Conservation (phyloP, 2,113 vertebrate genomes). For the Hemibagrus wyckioides region DNA sequence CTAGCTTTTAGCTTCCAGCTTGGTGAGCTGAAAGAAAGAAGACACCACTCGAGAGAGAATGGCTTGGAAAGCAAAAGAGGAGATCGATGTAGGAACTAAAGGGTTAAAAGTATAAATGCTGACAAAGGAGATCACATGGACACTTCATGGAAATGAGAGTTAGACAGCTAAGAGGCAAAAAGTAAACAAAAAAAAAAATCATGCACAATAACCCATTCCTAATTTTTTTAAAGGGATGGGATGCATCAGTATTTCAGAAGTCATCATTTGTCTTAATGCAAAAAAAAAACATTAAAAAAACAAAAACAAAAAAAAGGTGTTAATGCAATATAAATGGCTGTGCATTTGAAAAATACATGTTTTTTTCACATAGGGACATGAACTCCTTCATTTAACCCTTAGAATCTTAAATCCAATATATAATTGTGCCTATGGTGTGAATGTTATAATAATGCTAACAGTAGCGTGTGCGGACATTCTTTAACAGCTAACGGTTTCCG, state of each 20-base stretch:
- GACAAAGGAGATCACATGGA: conserved; percentile 29
- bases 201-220: conserved; percentile 52
- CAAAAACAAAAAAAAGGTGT: background rate
- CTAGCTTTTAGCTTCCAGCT: conserved; percentile 29
- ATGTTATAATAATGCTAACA: background rate
- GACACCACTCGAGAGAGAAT: conserved; percentile 36
- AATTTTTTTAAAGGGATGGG: conserved; percentile 34
- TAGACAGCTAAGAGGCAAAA: conserved; percentile 33
- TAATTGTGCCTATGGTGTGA: too few species aligned
- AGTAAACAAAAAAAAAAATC: background rate
- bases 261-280: conserved; percentile 5
- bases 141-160: conserved; percentile 44
- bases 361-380: background rate
- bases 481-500: too few species aligned
- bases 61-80: conserved; percentile 58
- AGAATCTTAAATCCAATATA: background rate
- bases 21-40: conserved; percentile 34
- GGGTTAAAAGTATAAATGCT: conserved; percentile 43
- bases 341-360: background rate
- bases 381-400: background rate
- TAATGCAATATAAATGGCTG: background rate
- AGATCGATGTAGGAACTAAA: conserved; percentile 43
- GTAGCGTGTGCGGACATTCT: too few species aligned
- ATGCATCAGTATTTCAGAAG: conserved; percentile 33
- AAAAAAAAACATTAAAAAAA: background rate